phyloP scores from a whole-genome alignment of 1,140 invertebrate genomes.

The Ceratosolen fusciceps region DNA sequence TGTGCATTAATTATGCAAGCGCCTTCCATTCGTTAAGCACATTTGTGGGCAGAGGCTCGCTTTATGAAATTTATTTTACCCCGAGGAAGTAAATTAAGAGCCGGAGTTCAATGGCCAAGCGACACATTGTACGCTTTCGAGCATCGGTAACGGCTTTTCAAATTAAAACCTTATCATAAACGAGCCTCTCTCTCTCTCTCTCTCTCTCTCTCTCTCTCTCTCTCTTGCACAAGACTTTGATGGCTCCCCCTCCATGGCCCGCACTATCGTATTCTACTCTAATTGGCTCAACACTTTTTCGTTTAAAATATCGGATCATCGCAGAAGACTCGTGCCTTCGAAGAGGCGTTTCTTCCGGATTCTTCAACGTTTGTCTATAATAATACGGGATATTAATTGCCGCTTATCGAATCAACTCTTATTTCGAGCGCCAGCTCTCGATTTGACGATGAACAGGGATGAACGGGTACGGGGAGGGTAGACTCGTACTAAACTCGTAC shows the following conservation, averaged over 20 bases:
- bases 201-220: no score
- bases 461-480: not conserved
- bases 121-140: not conserved
- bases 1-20: slow-evolving; percentile 60
- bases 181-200: no score
- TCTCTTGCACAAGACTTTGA: not conserved
- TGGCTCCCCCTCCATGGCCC: not conserved
- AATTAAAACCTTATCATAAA: slow-evolving; percentile 1
- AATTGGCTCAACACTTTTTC: not conserved
- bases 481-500: not conserved
- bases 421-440: no score
- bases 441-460: no score
- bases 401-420: no score
- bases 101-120: slow-evolving; percentile 41
- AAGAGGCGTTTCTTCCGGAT: no score
- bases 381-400: no score
- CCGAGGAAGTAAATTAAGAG: slow-evolving; percentile 31
- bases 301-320: not conserved
- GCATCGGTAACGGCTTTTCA: not conserved
- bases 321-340: no score
- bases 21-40: slow-evolving; percentile 50
- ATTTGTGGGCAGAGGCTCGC: slow-evolving; percentile 26
- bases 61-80: slow-evolving; percentile 39
- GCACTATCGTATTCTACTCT: not conserved
- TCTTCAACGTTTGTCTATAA: no score